phyloP scores from a whole-genome alignment of 2,888 invertebrate genomes.

The Coecobrya sp. region DNA sequence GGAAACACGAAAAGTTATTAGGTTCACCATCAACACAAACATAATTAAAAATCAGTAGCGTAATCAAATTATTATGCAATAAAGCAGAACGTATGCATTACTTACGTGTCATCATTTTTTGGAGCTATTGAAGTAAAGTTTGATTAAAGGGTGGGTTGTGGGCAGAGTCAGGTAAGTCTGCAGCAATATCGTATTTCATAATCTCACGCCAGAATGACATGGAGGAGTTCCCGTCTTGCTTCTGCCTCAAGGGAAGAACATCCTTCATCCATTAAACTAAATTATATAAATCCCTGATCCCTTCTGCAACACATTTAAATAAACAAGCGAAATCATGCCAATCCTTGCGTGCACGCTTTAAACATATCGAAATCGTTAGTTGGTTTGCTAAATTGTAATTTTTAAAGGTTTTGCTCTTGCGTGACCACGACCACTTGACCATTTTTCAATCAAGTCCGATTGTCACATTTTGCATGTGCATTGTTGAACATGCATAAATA shows the following conservation, averaged over 20 bases:
- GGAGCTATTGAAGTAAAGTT: not conserved
- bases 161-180: not conserved
- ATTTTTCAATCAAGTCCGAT: constrained; percentile 51
- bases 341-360: not conserved
- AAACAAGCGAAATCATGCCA: not conserved
- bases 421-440: constrained; percentile 47
- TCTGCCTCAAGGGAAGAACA: constrained; percentile 29
- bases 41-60: constrained; percentile 43
- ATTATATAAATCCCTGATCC: not conserved
- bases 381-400: not conserved
- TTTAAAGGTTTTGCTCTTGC: not conserved
- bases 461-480: not conserved
- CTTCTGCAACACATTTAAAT: not conserved
- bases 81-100: not conserved
- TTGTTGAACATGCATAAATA: not conserved
- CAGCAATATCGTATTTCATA: constrained; percentile 25
- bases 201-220: constrained; percentile 46
- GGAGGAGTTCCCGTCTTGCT: constrained; percentile 28
- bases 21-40: not conserved
- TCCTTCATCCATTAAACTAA: not conserved
- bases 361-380: not conserved
- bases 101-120: constrained; percentile 8
- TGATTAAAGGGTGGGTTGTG: not conserved
- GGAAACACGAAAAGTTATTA: constrained; percentile 17
- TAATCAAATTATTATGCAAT: constrained; percentile 28